Evolutionary conservation across 1,140 invertebrate genomes (phyloP), one percentile per base, ranked within the genome.

Genomic region (Eulimnadia texana): DNA sequence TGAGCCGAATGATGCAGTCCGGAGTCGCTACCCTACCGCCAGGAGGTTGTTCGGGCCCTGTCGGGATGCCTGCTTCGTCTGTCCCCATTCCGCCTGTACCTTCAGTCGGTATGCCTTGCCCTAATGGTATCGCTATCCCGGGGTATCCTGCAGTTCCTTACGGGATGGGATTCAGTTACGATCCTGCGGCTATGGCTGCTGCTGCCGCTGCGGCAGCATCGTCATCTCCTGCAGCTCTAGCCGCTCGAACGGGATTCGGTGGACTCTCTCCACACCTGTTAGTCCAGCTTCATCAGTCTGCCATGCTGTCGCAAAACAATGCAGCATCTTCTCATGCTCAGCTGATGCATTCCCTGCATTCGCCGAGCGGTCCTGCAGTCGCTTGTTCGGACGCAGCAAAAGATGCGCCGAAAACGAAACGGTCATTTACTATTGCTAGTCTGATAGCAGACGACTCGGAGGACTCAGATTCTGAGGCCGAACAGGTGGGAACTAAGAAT

Each of bases 351-450:
- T 42, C 33, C 16, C 6, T 42, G 33, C 33, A 42, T 42, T 42
- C 33, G 16, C 33, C 33, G 6, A 16, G 16, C 6, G 33, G 6
- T 16, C 33, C 33, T 6, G 6, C 33, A 42, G 6, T 16, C 16
- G 16, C 6, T 6, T 9, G 6, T 42, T 42, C 33, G 33, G 33
- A 42, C 16, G 6, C 33, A 6, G 33, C 28, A 23, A 22, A 29
- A 47, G 54, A 47, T 24, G 24, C 55, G 64, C 33, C 49, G 20
- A 42, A 55, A n/a, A 27, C 61, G 60, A 76, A 76, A 64, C 72
- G 75, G 53, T 71, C 74, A 3, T 77, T 78, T 66, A 92, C 88
- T 22, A 93, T 93, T 68, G 90, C 91, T 70, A 89, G 88, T 68
- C 80, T 93, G 25, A 88, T 93, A 51, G 86, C 83, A 22, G 84